Evolutionary conservation across 2,113 vertebrate species (phyloP).

Genomic region (Thinocorus orbignyianus): DNA sequence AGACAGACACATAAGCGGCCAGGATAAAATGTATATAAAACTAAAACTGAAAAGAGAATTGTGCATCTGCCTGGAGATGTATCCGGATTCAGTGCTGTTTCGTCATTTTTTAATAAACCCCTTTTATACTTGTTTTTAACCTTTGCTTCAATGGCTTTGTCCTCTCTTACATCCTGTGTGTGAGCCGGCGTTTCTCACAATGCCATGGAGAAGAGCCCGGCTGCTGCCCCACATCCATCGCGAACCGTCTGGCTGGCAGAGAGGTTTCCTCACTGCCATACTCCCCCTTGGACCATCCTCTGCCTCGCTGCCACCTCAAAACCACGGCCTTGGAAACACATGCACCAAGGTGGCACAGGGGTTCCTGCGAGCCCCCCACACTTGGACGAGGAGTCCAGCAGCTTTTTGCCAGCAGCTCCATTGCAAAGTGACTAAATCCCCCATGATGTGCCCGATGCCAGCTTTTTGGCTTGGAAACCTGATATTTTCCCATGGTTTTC

Average conservation of each 20-base stretch:
- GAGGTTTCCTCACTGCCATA: background rate
- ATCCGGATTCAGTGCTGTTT: too few relatives aligned
- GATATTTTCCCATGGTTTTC: background rate
- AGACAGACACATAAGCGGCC: too few relatives aligned
- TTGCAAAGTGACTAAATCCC: background rate
- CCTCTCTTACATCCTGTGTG: too few relatives aligned
- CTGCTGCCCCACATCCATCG: background rate
- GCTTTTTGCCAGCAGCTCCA: background rate
- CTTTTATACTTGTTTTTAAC: too few relatives aligned
- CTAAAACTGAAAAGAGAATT: too few relatives aligned
- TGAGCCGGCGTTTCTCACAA: too few relatives aligned
- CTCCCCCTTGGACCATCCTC: background rate
- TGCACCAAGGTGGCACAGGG: rapidly evolving
- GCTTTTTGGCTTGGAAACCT: background rate
- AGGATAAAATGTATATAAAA: too few relatives aligned
- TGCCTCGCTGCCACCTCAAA: background rate
- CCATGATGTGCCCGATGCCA: rapidly evolving
- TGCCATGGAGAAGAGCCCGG: background rate
- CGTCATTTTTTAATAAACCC: too few relatives aligned
- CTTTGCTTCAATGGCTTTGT: too few relatives aligned
- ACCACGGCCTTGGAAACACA: rapidly evolving
- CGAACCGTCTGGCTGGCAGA: rapidly evolving
- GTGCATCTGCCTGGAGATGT: too few relatives aligned
- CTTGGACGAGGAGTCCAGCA: background rate
- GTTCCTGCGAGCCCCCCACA: rapidly evolving